Evolutionary conservation across 2,888 invertebrate species (phyloP), one percentile per base, ranked within the genome.

Genomic region (Serrognathus titanus): DNA sequence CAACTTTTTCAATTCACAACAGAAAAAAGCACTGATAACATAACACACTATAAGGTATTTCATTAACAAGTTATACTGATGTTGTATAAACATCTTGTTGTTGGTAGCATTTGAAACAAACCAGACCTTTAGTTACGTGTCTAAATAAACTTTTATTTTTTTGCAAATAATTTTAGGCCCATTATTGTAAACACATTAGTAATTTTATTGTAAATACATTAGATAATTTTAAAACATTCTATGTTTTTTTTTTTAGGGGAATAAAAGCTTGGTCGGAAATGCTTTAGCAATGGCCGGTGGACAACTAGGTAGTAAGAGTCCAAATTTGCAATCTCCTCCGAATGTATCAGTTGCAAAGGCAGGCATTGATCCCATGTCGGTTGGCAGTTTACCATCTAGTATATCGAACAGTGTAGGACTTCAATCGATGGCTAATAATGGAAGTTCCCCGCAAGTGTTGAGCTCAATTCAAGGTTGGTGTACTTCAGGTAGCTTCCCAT

Each of bases 281-380:
- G 84, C 87, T 67, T 83, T 89, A 74, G 84, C 86, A 50, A 84
- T 90, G 81, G 84, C 86, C 61, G 85, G 88, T 77, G 89, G 86
- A 72, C 87, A 86, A 70, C 80, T 91, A 75, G 89, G 90, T 63
- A 91, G 84, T 78, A 91, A 91, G 77, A 90, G 90, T 77, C 90
- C 91, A 62, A 91, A 87, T 74, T 80, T 92, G 74, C 92, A 92
- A 77, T 92, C 92, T 53, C 91, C 92, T 56, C 91, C 91, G 48
- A 91, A 92, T 71, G 88, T 90, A 67, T 87, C 89, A 88, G 89
- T 61, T 86, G 88, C 65, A 75, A 78, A 84, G 85, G 78, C 68
- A 75, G 65, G 62, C 43, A 60, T 61, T 4, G 86, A 86, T 69
- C 82, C 84, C 40, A 84, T 86, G 75, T 86, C 87, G 60, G 69